Base-by-base conservation (phyloP, 64 coral and sea anemone genomes). In the Pocillopora verrucosa region DNA sequence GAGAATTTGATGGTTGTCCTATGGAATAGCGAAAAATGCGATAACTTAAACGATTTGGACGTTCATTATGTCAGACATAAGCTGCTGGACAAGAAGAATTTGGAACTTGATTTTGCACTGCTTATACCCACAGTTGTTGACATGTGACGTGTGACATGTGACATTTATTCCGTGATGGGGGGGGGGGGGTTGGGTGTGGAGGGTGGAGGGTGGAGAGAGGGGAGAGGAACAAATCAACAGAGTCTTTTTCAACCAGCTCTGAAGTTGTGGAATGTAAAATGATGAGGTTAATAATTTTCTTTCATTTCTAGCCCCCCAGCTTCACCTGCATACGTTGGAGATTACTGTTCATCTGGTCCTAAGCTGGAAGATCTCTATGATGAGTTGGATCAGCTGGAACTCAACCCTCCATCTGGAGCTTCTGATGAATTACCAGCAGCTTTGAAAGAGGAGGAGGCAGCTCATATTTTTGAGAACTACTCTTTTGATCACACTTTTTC, bases 381-480 rank as follows among this genome's bases (percentile, higher is more conserved):
- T 57, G 92, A 98, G 67, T 34, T 98, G 80, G 80, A 92, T 9
- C 74, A 76, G 1, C 78, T 85, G 0, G 84, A 99, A 74, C 86
- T 84, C 17, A 45, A 76, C 25, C 11, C 80, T 4, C 74, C 76
- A n/a, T 9, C 15, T 34, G 84, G 85, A 16, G 76, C 83, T 35
- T 86, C 94, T 45, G 92, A 72, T 67, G 75, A 89, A 65, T 67
- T 68, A 30, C 75, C 97, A 19, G 93, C 93, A 11, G 92, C 97
- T 36, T 73, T 93, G 22, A 92, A 88, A 80, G 90, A 89, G 56
- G 94, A 99, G 75, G 97, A 99, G 36, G 97, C 60, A 57, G 69
- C 74, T 25, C 94, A 99, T 25, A 99, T 99, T 65, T 99, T 91
- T 99, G 94, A 95, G 59, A 99, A 95, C 36, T 99, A 99, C 86